These are phyloP conservation scores for Apis laboriosa DNA, from an alignment of 1,140 invertebrate species.

Conservation along the genomic window DNA sequence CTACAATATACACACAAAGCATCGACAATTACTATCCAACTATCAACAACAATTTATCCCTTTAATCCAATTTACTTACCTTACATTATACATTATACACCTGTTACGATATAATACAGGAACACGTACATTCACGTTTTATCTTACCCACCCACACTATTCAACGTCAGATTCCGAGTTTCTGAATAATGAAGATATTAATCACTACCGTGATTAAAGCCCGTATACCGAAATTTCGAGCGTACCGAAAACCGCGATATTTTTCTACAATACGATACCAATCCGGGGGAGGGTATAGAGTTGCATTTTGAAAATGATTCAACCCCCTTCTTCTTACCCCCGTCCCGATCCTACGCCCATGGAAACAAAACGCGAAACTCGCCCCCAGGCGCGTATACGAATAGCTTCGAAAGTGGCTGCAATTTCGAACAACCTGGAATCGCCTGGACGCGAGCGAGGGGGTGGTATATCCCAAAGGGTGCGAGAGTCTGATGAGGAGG, in stretches of 20 bases:
- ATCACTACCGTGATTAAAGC: constrained; percentile 4
- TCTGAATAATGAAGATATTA: too few relatives aligned
- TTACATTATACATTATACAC: too few relatives aligned
- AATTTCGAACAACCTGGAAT: constrained; percentile 47
- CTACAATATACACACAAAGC: too few relatives aligned
- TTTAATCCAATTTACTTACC: too few relatives aligned
- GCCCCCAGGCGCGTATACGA: constrained; percentile 36
- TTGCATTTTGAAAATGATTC: constrained; percentile 29
- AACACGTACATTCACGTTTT: too few relatives aligned
- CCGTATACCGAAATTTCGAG: not conserved
- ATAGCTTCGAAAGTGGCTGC: constrained; percentile 60
- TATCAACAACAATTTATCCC: too few relatives aligned
- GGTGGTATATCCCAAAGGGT: constrained; percentile 15
- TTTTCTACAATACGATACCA: not conserved
- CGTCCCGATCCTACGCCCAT: not conserved
- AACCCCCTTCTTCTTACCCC: not conserved
- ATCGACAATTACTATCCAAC: too few relatives aligned
- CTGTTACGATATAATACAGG: too few relatives aligned
- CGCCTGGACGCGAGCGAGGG: not conserved
- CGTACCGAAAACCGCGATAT: not conserved
- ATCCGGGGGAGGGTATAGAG: not conserved
- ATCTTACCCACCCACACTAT: not conserved
- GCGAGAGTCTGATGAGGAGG: not conserved
- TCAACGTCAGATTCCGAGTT: not conserved
- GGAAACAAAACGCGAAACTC: constrained; percentile 34